Evolutionary conservation across 2,888 invertebrate genomes (phyloP).

Genomic region (Hartigia nigra): DNA sequence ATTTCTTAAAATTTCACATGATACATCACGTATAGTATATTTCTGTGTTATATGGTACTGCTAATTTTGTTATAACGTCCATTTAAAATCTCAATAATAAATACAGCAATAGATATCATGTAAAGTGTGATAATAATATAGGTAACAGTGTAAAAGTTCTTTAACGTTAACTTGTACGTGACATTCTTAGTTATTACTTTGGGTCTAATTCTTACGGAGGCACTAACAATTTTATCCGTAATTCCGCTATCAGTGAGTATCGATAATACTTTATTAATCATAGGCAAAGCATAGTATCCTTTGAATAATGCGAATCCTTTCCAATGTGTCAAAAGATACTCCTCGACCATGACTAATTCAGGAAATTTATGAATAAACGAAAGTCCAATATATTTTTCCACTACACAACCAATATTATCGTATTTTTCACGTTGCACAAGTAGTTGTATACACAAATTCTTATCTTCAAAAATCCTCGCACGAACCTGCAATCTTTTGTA

Average conservation of each 20-base stretch:
- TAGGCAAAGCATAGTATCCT: background rate
- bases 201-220: background rate
- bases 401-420: background rate
- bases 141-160: background rate
- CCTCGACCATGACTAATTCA: background rate
- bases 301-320: background rate
- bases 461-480: background rate
- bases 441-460: background rate
- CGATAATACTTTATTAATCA: background rate
- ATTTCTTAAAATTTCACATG: no score
- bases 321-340: background rate
- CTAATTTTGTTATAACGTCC: background rate
- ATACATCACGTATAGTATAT: background rate
- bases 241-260: background rate
- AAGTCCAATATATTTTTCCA: background rate
- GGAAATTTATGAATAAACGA: background rate
- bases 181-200: background rate
- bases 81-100: background rate
- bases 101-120: background rate
- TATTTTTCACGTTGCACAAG: background rate
- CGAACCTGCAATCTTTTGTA: background rate
- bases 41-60: background rate
- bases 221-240: background rate
- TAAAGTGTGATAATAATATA: background rate
- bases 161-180: background rate